These are phyloP conservation scores for Lepidochrysops patricia DNA, from an alignment of 2,888 invertebrate species.

Conservation along the genomic window DNA sequence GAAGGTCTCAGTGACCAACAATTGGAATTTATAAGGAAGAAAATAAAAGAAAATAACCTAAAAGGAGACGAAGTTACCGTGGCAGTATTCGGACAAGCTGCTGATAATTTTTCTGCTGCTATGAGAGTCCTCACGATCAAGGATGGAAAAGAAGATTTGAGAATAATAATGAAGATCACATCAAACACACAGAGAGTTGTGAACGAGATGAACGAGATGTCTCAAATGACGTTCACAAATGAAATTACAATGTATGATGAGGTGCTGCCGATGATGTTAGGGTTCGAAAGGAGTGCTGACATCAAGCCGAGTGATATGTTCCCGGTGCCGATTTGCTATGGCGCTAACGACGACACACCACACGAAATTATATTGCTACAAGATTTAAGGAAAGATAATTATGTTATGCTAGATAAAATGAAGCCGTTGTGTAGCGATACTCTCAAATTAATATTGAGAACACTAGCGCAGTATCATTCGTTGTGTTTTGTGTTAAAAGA, in stretches of 20 bases:
- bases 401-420: constrained; percentile 35
- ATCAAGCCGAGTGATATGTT: constrained; percentile 33
- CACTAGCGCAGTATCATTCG: constrained; percentile 29
- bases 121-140: constrained; percentile 30
- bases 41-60: constrained; percentile 33
- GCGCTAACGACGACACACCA: constrained; percentile 28
- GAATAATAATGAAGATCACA: constrained; percentile 44
- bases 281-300: constrained; percentile 33
- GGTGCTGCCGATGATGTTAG: constrained; percentile 33
- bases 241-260: constrained; percentile 36
- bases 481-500: constrained; percentile 38
- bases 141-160: constrained; percentile 29
- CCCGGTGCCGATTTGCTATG: constrained; percentile 36
- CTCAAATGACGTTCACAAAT: constrained; percentile 30
- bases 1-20: constrained; percentile 30
- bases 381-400: constrained; percentile 35
- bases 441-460: constrained; percentile 32
- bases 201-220: not conserved
- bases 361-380: constrained; percentile 41
- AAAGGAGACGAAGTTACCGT: constrained; percentile 30
- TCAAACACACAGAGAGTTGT: constrained; percentile 4
- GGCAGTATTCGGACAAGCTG: constrained; percentile 31
- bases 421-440: constrained; percentile 31
- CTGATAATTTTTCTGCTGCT: constrained; percentile 35
- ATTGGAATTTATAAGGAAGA: constrained; percentile 32